Evolutionary conservation across 2,113 vertebrate species (phyloP), one percentile per base, ranked within the genome.

Genomic region (Mixornis gularis): DNA sequence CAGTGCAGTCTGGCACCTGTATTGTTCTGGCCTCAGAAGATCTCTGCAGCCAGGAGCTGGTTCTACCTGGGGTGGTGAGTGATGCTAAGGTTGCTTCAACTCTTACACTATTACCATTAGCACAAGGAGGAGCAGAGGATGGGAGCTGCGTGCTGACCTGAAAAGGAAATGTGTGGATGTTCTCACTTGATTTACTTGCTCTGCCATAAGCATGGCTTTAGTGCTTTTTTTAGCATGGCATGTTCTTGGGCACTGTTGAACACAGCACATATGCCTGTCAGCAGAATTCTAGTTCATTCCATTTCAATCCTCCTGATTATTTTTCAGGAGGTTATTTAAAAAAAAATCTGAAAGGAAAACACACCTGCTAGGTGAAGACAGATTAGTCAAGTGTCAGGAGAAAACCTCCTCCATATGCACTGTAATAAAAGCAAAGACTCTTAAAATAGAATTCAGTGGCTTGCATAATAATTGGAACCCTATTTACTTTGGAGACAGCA

Each of bases 361-460:
- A 91, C 77, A 92, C 92, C 80, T 90, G 62, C 55, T 93, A 84
- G 44, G 80, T 74, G 83, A 90, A 94, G 79, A 72, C 44, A 80
- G 48, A 65, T 78, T 73, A 88, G 74, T 90, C 69, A 68, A 84
- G 71, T 90, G 73, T 78, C 86, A 90, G 76, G 73, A 81, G 93
- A 93, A 53, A 89, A 38, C 81, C 86, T 90, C 65, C 46, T 94
- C 81, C 74, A 12, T 89, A 58, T 89, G 80, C 68, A 58, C 78
- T 62, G 41, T 65, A 89, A 89, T 87, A 71, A 93, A 95, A 89
- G 65, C 53, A 85, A 84, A 89, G 49, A 65, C 62, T 83, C 88
- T 86, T 90, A 94, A 95, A 92, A 95, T 81, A 94, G 77, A 62
- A 22, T 82, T 90, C 60, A 13, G n/a, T 93, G 89, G 63, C 72